Percentiles rank a stretch among this genome's conserved stretches.
phyloP scores from a whole-genome alignment of 2,888 invertebrate genomes.

The Temnothorax rugatulus region DNA sequence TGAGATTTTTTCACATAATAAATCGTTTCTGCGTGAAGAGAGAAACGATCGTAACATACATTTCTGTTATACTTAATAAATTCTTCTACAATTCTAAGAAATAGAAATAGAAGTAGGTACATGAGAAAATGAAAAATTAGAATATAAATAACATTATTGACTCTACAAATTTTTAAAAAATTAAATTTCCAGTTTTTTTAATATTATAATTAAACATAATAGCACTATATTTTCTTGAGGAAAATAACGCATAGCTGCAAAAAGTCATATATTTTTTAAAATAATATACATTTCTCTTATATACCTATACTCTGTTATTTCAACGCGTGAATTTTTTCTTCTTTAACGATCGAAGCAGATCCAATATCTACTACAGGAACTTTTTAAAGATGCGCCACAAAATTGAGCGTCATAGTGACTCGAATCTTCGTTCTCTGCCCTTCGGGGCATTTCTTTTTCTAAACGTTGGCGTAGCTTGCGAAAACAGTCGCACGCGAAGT shows the following conservation, averaged over 20 bases:
- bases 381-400: neutral
- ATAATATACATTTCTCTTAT: neutral
- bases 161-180: too few relatives aligned
- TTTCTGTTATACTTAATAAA: neutral
- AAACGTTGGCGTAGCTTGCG: constrained; percentile 56
- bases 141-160: too few relatives aligned
- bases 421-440: constrained; percentile 33
- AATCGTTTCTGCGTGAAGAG: neutral
- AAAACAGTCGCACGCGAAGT: constrained; percentile 75
- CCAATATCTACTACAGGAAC: neutral
- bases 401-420: constrained; percentile 20
- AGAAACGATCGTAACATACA: neutral
- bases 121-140: too few relatives aligned
- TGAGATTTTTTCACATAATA: constrained; percentile 9
- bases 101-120: too few relatives aligned
- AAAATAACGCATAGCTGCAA: neutral
- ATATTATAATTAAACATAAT: too few relatives aligned
- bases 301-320: neutral
- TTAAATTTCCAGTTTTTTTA: too few relatives aligned
- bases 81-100: neutral
- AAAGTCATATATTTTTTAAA: neutral
- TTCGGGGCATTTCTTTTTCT: constrained; percentile 53
- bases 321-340: constrained; percentile 12
- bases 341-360: constrained; percentile 16
- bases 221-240: too few relatives aligned